Conservation (phyloP, 2,888 invertebrate species). For the Hypomecis atomaria region DNA sequence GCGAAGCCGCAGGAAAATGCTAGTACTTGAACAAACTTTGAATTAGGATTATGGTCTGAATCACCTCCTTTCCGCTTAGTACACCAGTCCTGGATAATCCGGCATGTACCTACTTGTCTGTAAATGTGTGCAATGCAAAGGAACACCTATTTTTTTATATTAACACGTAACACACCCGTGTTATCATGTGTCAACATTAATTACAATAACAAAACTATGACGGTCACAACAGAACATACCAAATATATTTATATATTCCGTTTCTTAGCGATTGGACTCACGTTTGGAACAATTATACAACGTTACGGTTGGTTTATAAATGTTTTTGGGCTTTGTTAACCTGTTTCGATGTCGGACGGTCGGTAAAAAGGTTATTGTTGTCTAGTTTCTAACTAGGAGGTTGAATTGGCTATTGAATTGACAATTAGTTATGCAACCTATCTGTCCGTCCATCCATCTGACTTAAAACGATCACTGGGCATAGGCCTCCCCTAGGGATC, state of each 20-base stretch:
- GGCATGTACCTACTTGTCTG: too few species aligned
- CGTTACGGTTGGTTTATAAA: conserved; percentile 38
- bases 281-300: conserved; percentile 49
- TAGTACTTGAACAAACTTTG: too few species aligned
- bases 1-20: too few species aligned
- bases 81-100: too few species aligned
- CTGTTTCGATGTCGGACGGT: conserved; percentile 3
- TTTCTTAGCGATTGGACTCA: conserved; percentile 40
- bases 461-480: too few species aligned
- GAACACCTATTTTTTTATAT: too few species aligned
- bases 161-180: conserved; percentile 14
- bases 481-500: too few species aligned
- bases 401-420: not conserved
- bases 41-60: too few species aligned
- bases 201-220: conserved; percentile 44
- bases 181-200: conserved; percentile 50
- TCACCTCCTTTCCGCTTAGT: too few species aligned
- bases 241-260: conserved; percentile 50
- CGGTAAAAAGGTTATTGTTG: conserved; percentile 4
- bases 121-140: too few species aligned
- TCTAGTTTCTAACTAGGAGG: not conserved
- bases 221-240: conserved; percentile 35
- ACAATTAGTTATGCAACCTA: too few species aligned
- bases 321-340: conserved; percentile 20
- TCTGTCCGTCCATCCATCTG: too few species aligned